phyloP scores from a whole-genome alignment of 2,113 vertebrate species.

The Jaculus jaculus region DNA sequence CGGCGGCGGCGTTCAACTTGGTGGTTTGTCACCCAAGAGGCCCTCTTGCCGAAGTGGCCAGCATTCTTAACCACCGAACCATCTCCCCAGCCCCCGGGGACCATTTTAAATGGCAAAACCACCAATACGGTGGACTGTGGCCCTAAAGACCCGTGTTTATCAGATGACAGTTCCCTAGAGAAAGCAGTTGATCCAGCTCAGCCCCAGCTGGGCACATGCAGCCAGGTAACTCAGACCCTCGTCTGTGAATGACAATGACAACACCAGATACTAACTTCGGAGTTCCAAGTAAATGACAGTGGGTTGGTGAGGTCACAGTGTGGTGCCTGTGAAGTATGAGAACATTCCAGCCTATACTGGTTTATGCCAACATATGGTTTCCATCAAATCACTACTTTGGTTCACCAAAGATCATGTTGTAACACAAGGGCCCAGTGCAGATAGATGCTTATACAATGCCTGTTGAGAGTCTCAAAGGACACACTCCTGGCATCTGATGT shows the following conservation, averaged over 20 bases:
- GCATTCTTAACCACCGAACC: too few species aligned
- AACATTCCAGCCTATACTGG: rapidly evolving
- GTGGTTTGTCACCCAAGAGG: too few species aligned
- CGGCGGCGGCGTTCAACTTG: too few species aligned
- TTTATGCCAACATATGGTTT: not conserved
- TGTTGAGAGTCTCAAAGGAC: not conserved
- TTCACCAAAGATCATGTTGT: not conserved
- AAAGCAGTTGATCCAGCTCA: too few species aligned
- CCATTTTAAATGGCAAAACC: not conserved
- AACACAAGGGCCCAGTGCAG: not conserved
- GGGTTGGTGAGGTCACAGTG: not conserved
- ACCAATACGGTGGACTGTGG: not conserved
- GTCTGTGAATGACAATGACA: rapidly evolving
- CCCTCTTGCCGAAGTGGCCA: too few species aligned
- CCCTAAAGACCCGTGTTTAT: not conserved
- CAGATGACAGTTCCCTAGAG: not conserved
- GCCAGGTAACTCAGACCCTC: rapidly evolving
- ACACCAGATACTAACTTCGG: not conserved
- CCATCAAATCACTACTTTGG: not conserved
- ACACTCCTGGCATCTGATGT: not conserved
- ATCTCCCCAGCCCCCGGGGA: not conserved
- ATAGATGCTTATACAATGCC: not conserved
- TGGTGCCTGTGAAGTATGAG: not conserved
- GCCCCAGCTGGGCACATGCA: not conserved
- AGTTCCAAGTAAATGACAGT: not conserved